Conservation (phyloP, 2,113 vertebrate species). For the Cottus gobio region DNA sequence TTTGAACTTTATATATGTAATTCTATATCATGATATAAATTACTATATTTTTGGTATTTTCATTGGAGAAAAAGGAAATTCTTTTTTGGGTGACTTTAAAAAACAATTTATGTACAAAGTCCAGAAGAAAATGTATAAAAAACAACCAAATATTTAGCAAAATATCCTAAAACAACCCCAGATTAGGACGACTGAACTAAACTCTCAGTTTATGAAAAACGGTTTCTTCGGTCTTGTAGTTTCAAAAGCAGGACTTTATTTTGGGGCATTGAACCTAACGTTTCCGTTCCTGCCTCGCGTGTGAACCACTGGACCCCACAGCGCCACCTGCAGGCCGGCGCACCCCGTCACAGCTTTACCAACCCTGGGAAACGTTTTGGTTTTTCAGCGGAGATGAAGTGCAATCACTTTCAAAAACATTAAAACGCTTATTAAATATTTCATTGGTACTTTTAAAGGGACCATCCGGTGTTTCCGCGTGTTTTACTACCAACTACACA, state of each 20-base stretch:
- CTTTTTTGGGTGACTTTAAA: background rate
- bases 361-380: background rate
- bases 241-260: background rate
- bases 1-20: background rate
- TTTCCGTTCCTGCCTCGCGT: constrained; percentile 4
- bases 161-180: no score
- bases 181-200: background rate
- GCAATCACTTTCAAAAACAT: background rate
- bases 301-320: background rate
- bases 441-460: background rate
- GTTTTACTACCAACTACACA: background rate
- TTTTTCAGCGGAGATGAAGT: background rate
- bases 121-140: background rate
- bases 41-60: background rate
- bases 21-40: background rate
- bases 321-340: no score
- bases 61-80: background rate
- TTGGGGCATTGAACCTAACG: background rate
- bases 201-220: background rate
- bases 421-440: background rate
- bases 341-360: background rate
- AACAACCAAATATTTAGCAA: background rate
- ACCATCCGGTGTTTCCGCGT: background rate
- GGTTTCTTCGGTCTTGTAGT: background rate
- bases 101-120: background rate